Percentiles rank a stretch among this genome's conserved stretches.
Conservation (phyloP, 2,113 vertebrate genomes). For the Lycaon pictus region DNA sequence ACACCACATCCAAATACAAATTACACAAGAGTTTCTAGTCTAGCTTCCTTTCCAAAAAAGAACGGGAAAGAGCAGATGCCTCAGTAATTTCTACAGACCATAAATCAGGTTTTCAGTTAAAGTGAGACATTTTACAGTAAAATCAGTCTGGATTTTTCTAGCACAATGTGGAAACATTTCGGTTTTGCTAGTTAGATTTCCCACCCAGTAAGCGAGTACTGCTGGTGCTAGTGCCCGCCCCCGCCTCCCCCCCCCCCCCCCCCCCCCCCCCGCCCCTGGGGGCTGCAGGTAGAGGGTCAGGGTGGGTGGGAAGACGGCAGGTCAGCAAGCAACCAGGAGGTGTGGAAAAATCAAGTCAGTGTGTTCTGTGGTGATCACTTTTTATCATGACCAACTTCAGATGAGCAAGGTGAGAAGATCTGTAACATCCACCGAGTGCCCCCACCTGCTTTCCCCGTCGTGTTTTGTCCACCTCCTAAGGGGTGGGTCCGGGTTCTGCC, state of each 20-base stretch:
- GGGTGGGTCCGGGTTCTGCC: background rate
- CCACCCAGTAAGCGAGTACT: background rate
- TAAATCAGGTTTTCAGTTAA: constrained; percentile 43
- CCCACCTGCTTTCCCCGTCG: background rate
- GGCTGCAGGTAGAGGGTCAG: background rate
- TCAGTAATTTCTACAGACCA: constrained; percentile 55
- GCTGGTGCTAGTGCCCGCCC: background rate
- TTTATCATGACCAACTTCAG: constrained; percentile 27
- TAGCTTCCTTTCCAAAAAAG: constrained; percentile 55
- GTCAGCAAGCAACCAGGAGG: constrained; percentile 4
- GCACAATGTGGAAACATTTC: background rate
- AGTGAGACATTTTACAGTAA: constrained; percentile 57
- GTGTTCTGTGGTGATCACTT: background rate
- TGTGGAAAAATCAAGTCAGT: background rate
- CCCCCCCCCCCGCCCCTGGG: background rate
- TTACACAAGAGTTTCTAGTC: constrained; percentile 62
- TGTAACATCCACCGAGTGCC: background rate
- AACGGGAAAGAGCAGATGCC: constrained; percentile 62
- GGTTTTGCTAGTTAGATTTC: constrained; percentile 57
- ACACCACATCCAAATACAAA: constrained; percentile 67
- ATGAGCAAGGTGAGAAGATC: background rate
- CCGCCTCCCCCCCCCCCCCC: accelerated
- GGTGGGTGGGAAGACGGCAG: constrained; percentile 2
- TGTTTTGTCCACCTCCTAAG: background rate
- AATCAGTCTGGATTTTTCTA: constrained; percentile 53